Evolutionary conservation across 2,888 invertebrate genomes (phyloP), one percentile per base, ranked within the genome.

Genomic region (Nudaria mundana): DNA sequence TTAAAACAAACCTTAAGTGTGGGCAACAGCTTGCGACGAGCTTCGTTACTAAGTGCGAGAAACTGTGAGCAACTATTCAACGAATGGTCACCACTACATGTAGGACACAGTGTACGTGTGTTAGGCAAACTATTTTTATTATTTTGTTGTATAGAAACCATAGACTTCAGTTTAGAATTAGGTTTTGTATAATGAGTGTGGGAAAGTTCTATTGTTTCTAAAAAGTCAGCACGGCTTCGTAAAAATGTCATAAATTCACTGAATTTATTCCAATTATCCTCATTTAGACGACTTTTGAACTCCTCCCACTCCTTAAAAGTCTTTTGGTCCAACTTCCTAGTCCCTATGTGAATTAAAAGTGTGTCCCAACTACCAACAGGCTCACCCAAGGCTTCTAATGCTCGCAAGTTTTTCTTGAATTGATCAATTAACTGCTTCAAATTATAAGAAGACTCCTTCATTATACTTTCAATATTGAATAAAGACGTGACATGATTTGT

Each of bases 271-370:
- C 34, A 3, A 2, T 5, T 26, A 7, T 28, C 32, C 3, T 31
- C 22, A 29, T 41, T 31, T 11, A 56, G 23, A 12, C 18, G 14
- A 18, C 48, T 44, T 33, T 56, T 57, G 31, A 15, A 36, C 22
- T 58, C 45, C 16, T 63, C 58, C 57, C 60, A 62, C 13, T 57
- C 51, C 25, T 56, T 49, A 18, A 32, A 49, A 0, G 56, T 54
- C 13, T 44, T 55, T 2, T n/a, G 7, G 30, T 64, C 59, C 28
- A 63, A 30, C 37, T 61, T 65, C 2, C 24, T 28, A 10, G 46
- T 49, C 4, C 60, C 18, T 2, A 62, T 55, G 26, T 60, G 39
- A 39, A 64, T 59, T 3, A 64, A 28, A 2, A 60, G 37, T 13
- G 60, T 56, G 30, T 58, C 57, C 60, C 60, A 57, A n/a, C 3